A percentile compares a stretch with the other conserved stretches of the same genome.
Conservation (phyloP, 2,113 vertebrate genomes). For the Felis chaus region DNA sequence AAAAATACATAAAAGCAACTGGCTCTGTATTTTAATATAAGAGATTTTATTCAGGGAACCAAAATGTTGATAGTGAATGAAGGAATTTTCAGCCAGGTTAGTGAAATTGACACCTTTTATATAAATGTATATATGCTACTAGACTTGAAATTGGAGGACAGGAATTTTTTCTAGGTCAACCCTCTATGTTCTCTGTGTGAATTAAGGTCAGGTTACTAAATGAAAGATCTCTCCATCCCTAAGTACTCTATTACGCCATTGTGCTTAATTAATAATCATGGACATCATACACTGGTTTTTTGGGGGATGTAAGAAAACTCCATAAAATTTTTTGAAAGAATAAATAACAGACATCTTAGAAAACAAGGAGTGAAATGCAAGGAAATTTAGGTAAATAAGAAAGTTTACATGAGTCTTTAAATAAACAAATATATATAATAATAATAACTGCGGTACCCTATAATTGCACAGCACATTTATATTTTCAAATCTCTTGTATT, state of each 20-base stretch:
- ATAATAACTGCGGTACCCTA: neutral
- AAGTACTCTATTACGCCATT: neutral
- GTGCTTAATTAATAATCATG: neutral
- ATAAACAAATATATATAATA: neutral
- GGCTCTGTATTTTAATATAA: neutral
- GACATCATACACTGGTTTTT: neutral
- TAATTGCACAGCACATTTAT: neutral
- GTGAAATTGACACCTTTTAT: neutral
- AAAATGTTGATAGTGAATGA: neutral
- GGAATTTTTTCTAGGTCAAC: neutral
- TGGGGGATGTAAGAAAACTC: neutral
- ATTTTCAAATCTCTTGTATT: neutral
- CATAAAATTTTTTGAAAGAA: neutral
- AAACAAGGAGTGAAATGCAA: constrained; percentile 25
- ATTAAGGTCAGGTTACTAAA: constrained; percentile 1
- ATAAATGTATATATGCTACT: neutral
- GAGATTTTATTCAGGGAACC: neutral
- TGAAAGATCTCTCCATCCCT: neutral
- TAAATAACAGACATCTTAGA: neutral
- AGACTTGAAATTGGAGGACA: neutral
- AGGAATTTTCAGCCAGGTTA: neutral
- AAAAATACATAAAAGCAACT: constrained; percentile 3
- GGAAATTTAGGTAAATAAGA: neutral
- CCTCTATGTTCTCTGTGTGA: neutral
- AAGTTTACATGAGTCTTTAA: neutral